Percentiles rank a stretch among this genome's conserved stretches.
phyloP scores from a whole-genome alignment of 92 coral and sea anemone genomes.

The Plumapathes pennacea region DNA sequence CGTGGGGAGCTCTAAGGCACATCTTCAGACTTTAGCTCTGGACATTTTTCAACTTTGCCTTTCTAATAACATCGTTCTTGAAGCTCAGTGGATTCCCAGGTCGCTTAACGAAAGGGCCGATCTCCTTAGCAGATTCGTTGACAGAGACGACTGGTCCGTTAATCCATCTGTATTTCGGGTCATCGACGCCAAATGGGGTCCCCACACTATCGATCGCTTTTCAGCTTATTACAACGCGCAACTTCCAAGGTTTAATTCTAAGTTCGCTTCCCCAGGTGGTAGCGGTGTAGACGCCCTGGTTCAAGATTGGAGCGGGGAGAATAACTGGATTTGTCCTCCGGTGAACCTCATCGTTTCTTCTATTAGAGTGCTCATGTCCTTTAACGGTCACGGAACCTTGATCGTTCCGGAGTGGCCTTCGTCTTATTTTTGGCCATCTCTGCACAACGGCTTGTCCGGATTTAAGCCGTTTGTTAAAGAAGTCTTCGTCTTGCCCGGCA shows the following conservation, averaged over 20 bases:
- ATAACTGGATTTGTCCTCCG: too few relatives aligned
- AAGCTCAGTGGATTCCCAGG: slow-evolving; percentile 61
- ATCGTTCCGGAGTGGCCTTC: slow-evolving; percentile 41
- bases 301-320: too few relatives aligned
- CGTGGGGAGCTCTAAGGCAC: slow-evolving; percentile 39
- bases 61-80: slow-evolving; percentile 13
- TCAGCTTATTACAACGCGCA: slow-evolving; percentile 35
- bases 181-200: slow-evolving; percentile 50
- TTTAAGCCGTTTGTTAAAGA: slow-evolving; percentile 34
- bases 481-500: slow-evolving; percentile 26
- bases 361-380: slow-evolving; percentile 12
- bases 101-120: slow-evolving; percentile 30
- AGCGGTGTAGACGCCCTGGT: too few relatives aligned
- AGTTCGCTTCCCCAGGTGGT: too few relatives aligned
- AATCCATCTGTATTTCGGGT: slow-evolving; percentile 11
- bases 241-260: slow-evolving; percentile 5
- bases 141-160: slow-evolving; percentile 57
- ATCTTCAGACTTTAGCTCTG: slow-evolving; percentile 46
- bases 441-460: slow-evolving; percentile 11
- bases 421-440: slow-evolving; percentile 32
- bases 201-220: slow-evolving; percentile 52
- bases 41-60: slow-evolving; percentile 27
- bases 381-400: slow-evolving; percentile 25
- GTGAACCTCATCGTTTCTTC: too few relatives aligned
- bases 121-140: slow-evolving; percentile 44